These are phyloP conservation scores for Ophion ellenae DNA, from an alignment of 2,888 invertebrate genomes.

Conservation along the genomic window DNA sequence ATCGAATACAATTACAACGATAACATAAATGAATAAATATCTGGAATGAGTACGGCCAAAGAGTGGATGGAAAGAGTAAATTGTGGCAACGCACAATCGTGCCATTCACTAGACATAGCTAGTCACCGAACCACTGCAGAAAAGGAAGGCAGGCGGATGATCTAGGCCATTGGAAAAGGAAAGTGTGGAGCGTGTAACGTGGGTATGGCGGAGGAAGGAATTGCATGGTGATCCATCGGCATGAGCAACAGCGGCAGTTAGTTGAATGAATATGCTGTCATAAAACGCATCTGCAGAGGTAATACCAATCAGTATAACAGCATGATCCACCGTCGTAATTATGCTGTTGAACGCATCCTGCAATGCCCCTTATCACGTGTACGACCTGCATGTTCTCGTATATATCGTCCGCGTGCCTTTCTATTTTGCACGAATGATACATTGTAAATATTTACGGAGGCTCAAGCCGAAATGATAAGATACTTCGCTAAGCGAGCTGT, in stretches of 20 bases:
- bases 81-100: not conserved
- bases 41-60: not conserved
- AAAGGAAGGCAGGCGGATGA: constrained; percentile 79
- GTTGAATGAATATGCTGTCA: constrained; percentile 54
- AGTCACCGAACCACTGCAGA: constrained; percentile 69
- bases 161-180: constrained; percentile 82
- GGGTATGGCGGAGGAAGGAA: constrained; percentile 45
- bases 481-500: not conserved
- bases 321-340: constrained; percentile 43
- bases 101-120: not conserved
- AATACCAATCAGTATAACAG: constrained; percentile 32
- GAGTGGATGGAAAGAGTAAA: not conserved
- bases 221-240: constrained; percentile 28
- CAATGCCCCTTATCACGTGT: constrained; percentile 36
- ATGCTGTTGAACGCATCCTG: constrained; percentile 32
- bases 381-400: constrained; percentile 8
- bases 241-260: constrained; percentile 23
- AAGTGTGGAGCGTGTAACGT: constrained; percentile 73
- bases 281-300: constrained; percentile 9
- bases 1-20: not conserved
- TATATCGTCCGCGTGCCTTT: not conserved
- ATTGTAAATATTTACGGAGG: not conserved
- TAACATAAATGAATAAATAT: not conserved
- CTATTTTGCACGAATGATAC: not conserved
- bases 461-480: not conserved